A percentile compares a stretch with the other conserved stretches of the same genome.
Conservation (phyloP, 2,113 vertebrate species). For the Delphinus delphis region DNA sequence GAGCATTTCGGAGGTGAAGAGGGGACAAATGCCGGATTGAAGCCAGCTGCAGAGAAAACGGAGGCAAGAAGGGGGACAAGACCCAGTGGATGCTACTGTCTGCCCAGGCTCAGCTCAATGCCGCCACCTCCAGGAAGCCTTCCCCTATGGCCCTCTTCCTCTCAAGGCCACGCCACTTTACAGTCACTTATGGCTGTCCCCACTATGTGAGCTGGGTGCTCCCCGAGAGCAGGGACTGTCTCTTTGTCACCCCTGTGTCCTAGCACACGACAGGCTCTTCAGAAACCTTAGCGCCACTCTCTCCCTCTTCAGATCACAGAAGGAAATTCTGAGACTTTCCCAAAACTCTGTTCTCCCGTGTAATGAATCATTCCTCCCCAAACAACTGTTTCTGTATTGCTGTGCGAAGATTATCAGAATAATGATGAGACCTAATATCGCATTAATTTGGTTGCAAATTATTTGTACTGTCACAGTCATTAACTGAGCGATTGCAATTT, state of each 20-base stretch:
- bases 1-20: not conserved
- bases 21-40: not conserved
- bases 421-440: not conserved
- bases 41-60: not conserved
- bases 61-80: not conserved
- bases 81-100: not conserved
- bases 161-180: not conserved
- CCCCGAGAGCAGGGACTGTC: not conserved
- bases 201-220: rapidly evolving
- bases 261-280: not conserved
- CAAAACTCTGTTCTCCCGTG: not conserved
- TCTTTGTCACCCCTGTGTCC: not conserved
- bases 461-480: slow-evolving; percentile 24
- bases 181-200: not conserved
- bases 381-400: not conserved
- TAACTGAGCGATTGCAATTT: not conserved
- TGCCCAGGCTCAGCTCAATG: not conserved
- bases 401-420: not conserved
- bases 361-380: not conserved
- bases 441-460: slow-evolving; percentile 2
- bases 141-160: not conserved
- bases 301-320: not conserved
- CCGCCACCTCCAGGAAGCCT: not conserved
- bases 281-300: not conserved
- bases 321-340: not conserved